These are phyloP conservation scores for Drosophila antonietae DNA, from an alignment of 2,888 invertebrate species.

Conservation along the genomic window DNA sequence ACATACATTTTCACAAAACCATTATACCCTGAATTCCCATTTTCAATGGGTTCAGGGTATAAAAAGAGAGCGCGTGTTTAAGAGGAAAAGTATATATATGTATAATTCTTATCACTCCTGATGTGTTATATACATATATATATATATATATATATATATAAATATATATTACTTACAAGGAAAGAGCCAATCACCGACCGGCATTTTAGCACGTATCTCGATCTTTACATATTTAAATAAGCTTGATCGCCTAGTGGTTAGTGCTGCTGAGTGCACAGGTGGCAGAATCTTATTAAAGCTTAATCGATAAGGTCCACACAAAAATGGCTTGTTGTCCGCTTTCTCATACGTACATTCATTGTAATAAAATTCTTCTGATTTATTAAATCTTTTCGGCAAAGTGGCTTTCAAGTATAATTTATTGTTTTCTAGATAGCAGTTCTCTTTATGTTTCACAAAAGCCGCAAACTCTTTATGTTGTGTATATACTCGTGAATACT, in stretches of 20 bases:
- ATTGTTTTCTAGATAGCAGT: constrained; percentile 4
- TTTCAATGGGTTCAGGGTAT: no score
- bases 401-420: constrained; percentile 23
- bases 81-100: no score
- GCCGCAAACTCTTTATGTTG: neutral
- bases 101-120: no score
- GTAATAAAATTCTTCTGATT: fast-evolving
- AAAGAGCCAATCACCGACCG: constrained; percentile 41
- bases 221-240: constrained; percentile 43
- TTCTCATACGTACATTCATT: constrained; percentile 19
- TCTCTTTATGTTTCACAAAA: neutral
- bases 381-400: fast-evolving
- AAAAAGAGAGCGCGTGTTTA: no score
- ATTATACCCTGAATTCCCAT: no score
- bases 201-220: constrained; percentile 42
- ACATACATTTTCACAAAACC: no score
- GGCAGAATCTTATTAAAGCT: neutral
- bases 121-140: no score
- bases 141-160: neutral
- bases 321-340: fast-evolving
- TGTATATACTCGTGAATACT: neutral
- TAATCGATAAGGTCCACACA: constrained; percentile 5
- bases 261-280: constrained; percentile 14
- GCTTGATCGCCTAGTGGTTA: neutral
- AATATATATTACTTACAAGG: constrained; percentile 36